These are phyloP conservation scores for Bergia sp. DNA, from an alignment of 92 coral and sea anemone genomes.

Conservation along the genomic window DNA sequence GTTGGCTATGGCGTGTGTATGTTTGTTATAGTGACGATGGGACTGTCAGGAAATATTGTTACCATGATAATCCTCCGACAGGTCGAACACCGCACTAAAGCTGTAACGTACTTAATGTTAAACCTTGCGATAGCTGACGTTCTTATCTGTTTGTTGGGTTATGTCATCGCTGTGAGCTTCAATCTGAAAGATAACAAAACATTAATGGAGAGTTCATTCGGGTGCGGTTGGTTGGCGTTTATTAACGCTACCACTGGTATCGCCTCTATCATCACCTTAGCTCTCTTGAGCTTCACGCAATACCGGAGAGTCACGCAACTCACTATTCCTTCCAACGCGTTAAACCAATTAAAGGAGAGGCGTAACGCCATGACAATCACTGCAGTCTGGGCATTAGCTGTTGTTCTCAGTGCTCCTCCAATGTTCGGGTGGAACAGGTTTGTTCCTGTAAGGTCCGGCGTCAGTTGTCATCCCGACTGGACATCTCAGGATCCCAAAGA, in stretches of 20 bases:
- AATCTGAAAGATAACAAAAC: conserved; percentile 18
- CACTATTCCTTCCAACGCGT: not conserved
- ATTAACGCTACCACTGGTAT: conserved; percentile 50
- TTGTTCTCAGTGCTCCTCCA: conserved; percentile 1
- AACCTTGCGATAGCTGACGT: conserved; percentile 62
- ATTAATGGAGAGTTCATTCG: not conserved
- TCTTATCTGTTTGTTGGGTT: conserved; percentile 44
- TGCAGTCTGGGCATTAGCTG: not conserved
- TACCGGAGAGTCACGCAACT: conserved; percentile 27
- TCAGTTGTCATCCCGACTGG: conserved; percentile 5
- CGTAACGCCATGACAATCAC: not conserved
- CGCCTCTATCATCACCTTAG: conserved; percentile 45
- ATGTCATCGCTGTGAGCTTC: conserved; percentile 36
- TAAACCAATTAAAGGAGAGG: not conserved
- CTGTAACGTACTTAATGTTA: conserved; percentile 47
- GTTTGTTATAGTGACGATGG: conserved; percentile 41
- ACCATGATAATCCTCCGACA: conserved; percentile 34
- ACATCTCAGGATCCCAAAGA: conserved; percentile 14
- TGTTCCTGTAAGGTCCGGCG: conserved; percentile 38
- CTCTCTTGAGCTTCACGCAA: conserved; percentile 39
- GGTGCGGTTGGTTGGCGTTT: conserved; percentile 50
- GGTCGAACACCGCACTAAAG: conserved; percentile 45
- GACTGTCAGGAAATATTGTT: conserved; percentile 48
- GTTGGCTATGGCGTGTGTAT: conserved; percentile 46
- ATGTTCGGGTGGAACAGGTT: conserved; percentile 33